Evolutionary conservation across 2,113 vertebrate species (phyloP), one percentile per base, ranked within the genome.

Genomic region (Erpornis zantholeuca): DNA sequence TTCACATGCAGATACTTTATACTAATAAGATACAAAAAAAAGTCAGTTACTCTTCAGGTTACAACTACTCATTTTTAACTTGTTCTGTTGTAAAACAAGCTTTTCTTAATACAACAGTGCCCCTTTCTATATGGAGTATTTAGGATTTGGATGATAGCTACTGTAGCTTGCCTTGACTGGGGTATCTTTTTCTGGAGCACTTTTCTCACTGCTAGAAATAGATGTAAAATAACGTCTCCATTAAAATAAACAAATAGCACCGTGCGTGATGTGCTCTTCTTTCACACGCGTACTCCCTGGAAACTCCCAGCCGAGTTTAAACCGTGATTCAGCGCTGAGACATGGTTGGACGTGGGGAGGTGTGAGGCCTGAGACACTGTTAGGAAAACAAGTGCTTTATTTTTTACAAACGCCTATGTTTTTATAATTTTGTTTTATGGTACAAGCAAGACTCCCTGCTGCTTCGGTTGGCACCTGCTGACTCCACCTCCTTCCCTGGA

Each of bases 131-230:
- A 7, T 49, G 47, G 76, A 72, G 49, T 40, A 28, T 18, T 83
- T 59, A 47, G 53, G 90, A 35, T 73, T 56, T 19, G 36, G 79
- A 68, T 53, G 82, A 31, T 42, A 50, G 57, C 16, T 92, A 7
- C 57, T 49, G 59, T 71, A 95, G 78, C 84, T 72, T 88, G 63
- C 65, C 71, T 85, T 56, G 81, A 12, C 57, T 64, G 79, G 82
- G 70, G 12, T 60, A 59, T 95, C 92, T 90, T 80, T 45, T 96
- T 94, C 61, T 88, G 92, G 92, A 81, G 42, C 82, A 90, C 72
- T 95, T 82, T 85, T 87, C 89, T 85, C 76, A 59, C 71, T 70
- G 70, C 92, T 96, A 28, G 88, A 95, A 94, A 94, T 92, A 66
- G 92, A 69, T 92, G 84, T 89, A 73, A 96, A 96, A 84, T 45